Conservation (phyloP, 53 echinoderm and acorn worm genomes). For the Echinometra lucunter region DNA sequence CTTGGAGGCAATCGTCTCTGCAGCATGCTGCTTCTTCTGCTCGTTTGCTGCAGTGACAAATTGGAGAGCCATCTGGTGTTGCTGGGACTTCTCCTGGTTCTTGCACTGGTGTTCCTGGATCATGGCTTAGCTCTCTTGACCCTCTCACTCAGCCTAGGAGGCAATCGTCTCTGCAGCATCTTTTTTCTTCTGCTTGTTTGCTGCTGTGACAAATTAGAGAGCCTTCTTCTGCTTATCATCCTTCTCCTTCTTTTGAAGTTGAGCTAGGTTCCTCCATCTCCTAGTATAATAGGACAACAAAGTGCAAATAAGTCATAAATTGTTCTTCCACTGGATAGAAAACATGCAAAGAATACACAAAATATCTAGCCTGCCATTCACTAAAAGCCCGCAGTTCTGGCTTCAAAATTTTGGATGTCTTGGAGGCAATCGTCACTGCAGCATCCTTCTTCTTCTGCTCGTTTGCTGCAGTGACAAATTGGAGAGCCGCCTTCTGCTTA, state of each 20-base stretch:
- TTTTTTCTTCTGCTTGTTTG: background rate
- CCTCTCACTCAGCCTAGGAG: constrained; percentile 10
- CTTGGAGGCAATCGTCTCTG: too few species aligned
- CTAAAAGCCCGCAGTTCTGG: too few species aligned
- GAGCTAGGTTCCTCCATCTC: background rate
- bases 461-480: background rate
- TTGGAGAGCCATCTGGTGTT: background rate
- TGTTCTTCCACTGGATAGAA: background rate
- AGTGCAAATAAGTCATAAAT: background rate
- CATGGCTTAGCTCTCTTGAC: constrained; percentile 1
- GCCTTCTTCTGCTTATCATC: background rate
- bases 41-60: background rate
- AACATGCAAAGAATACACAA: too few species aligned
- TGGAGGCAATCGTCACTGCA: too few species aligned
- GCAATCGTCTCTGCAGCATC: background rate
- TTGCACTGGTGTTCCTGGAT: background rate
- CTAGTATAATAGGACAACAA: background rate
- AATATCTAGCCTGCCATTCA: too few species aligned
- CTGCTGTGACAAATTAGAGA: background rate
- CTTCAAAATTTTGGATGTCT: too few species aligned
- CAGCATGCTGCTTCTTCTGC: background rate
- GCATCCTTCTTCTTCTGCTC: background rate
- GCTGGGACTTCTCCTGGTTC: background rate
- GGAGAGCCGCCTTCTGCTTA: background rate
- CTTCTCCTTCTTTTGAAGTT: background rate